Conservation (phyloP, 2,113 vertebrate species). For the Pyxicephalus adspersus region DNA sequence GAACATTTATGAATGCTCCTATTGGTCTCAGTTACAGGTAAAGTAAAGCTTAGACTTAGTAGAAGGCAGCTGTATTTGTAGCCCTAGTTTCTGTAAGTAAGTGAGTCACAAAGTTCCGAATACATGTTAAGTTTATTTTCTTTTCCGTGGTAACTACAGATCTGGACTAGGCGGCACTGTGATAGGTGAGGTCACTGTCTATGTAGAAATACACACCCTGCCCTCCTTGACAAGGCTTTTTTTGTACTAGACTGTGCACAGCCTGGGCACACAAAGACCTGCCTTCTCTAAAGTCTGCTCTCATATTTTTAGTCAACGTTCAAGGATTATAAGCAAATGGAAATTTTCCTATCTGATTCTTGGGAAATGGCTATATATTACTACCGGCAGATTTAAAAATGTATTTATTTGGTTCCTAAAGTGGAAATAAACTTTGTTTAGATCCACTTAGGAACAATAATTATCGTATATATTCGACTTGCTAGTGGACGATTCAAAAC, state of each 20-base stretch:
- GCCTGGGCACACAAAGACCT: not conserved
- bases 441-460: too few species aligned
- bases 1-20: too few species aligned
- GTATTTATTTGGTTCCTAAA: too few species aligned
- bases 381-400: too few species aligned
- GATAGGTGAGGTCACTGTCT: slow-evolving; percentile 45
- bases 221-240: slow-evolving; percentile 19
- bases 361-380: too few species aligned
- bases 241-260: not conserved
- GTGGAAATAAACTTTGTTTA: too few species aligned
- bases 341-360: too few species aligned
- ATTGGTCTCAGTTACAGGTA: too few species aligned
- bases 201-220: slow-evolving; percentile 38
- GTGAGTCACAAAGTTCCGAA: slow-evolving; percentile 1
- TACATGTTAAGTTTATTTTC: slow-evolving; percentile 15
- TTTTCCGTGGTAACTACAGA: slow-evolving; percentile 16
- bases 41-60: too few species aligned
- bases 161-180: slow-evolving; percentile 29
- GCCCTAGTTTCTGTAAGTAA: slow-evolving; percentile 3
- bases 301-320: slow-evolving; percentile 12
- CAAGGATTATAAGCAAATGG: not conserved
- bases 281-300: slow-evolving; percentile 18
- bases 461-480: too few species aligned
- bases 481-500: too few species aligned
- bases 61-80: not conserved